These are phyloP conservation scores for Chaetogeoica ovagalla DNA, from an alignment of 2,888 invertebrate species.

Conservation along the genomic window DNA sequence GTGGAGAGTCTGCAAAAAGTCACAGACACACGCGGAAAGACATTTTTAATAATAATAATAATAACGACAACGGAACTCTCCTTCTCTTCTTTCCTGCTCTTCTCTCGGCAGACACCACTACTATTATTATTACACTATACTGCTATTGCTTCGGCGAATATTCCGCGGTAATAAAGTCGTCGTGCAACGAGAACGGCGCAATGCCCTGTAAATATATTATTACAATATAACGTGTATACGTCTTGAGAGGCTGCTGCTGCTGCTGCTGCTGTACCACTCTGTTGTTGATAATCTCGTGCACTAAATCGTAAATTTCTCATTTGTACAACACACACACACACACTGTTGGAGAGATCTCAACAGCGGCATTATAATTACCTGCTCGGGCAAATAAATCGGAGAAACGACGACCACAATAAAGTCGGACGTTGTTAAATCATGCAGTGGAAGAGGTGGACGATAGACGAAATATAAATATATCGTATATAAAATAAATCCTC, in stretches of 20 bases:
- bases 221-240: no score
- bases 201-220: neutral
- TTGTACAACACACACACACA: neutral
- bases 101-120: neutral
- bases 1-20: conserved; percentile 23
- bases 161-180: conserved; percentile 39
- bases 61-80: conserved; percentile 6
- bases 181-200: neutral
- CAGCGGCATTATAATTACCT: conserved; percentile 33
- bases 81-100: no score
- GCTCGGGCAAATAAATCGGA: conserved; percentile 28
- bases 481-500: conserved; percentile 29
- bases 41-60: neutral
- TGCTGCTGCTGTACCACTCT: no score
- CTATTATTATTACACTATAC: no score
- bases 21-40: neutral
- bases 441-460: no score
- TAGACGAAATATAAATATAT: neutral
- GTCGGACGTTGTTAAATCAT: conserved; percentile 20
- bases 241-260: no score
- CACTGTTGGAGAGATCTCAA: neutral
- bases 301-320: conserved; percentile 45
- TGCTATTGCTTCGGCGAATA: conserved; percentile 4
- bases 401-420: conserved; percentile 20
- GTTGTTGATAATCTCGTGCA: neutral